Conservation (phyloP, 1,140 invertebrate species). For the Trichonephila clavipes region DNA sequence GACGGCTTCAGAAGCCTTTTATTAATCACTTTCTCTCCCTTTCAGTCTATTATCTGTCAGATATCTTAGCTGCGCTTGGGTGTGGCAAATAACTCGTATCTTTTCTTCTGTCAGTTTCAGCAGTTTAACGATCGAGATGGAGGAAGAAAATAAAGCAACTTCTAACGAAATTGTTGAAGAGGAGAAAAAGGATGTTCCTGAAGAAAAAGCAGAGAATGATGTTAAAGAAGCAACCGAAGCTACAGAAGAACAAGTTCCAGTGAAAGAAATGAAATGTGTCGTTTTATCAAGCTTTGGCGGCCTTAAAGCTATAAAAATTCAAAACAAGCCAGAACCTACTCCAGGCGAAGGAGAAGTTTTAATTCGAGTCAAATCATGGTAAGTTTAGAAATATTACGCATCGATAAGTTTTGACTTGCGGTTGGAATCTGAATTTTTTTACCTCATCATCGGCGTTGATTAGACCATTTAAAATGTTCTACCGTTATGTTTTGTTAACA, state of each 20-base stretch:
- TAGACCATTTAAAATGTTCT: no score
- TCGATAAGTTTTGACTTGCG: neutral
- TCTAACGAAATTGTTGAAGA: slow-evolving; percentile 78
- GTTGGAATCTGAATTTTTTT: neutral
- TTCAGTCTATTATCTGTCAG: slow-evolving; percentile 48
- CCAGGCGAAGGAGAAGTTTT: slow-evolving; percentile 89
- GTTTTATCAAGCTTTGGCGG: slow-evolving; percentile 91
- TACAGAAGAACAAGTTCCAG: slow-evolving; percentile 80
- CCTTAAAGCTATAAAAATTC: slow-evolving; percentile 90
- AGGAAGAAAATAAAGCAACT: slow-evolving; percentile 59
- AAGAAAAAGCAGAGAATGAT: slow-evolving; percentile 57
- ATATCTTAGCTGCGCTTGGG: neutral
- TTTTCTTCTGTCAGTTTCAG: slow-evolving; percentile 12
- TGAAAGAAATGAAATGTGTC: slow-evolving; percentile 91
- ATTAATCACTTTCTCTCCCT: slow-evolving; percentile 17
- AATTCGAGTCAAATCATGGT: slow-evolving; percentile 92
- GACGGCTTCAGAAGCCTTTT: slow-evolving; percentile 12
- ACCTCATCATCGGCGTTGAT: no score
- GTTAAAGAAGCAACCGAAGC: slow-evolving; percentile 65
- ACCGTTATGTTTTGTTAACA: no score
- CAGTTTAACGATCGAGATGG: neutral
- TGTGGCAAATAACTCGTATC: slow-evolving; percentile 46
- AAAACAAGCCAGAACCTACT: slow-evolving; percentile 89
- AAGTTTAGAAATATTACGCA: slow-evolving; percentile 81
- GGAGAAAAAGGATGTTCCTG: slow-evolving; percentile 80